These are phyloP conservation scores for Ophonus ardosiacus DNA, from an alignment of 2,888 invertebrate genomes.

Conservation along the genomic window DNA sequence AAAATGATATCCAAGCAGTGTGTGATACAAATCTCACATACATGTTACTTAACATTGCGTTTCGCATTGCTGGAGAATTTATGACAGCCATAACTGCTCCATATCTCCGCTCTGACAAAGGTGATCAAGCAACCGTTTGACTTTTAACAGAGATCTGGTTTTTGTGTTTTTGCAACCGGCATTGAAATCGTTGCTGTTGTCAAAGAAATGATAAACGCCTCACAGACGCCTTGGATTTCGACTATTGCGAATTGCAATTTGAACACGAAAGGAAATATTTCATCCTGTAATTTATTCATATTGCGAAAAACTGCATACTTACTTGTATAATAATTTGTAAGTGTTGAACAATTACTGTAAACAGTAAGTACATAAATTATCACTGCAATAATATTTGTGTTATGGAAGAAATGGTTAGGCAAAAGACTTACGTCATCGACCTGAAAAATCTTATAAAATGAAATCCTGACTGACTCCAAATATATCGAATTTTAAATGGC, in stretches of 20 bases:
- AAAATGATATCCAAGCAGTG: neutral
- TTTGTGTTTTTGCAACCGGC: conserved; percentile 45
- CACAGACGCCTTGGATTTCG: conserved; percentile 11
- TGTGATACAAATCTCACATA: conserved; percentile 12
- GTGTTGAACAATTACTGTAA: neutral
- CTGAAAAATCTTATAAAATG: too few relatives aligned
- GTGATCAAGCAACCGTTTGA: conserved; percentile 40
- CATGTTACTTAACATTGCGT: conserved; percentile 32
- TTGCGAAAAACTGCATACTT: neutral
- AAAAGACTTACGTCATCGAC: too few relatives aligned
- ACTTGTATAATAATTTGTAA: neutral
- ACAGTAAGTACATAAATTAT: neutral
- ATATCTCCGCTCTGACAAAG: conserved; percentile 35
- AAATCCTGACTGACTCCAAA: too few relatives aligned
- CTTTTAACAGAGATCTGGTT: conserved; percentile 48
- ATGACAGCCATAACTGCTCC: conserved; percentile 30
- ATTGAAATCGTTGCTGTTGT: conserved; percentile 31
- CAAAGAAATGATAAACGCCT: conserved; percentile 28
- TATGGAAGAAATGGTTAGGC: too few relatives aligned
- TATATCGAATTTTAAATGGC: too few relatives aligned
- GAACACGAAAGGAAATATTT: conserved; percentile 8
- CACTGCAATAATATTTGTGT: neutral
- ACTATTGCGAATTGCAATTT: conserved; percentile 10
- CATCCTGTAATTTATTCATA: conserved; percentile 20
- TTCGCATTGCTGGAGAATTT: conserved; percentile 28